Percentiles rank a stretch among this genome's conserved stretches.
Evolutionary conservation across 2,113 vertebrate genomes (phyloP).

Genomic region (Cephalopterus ornatus): DNA sequence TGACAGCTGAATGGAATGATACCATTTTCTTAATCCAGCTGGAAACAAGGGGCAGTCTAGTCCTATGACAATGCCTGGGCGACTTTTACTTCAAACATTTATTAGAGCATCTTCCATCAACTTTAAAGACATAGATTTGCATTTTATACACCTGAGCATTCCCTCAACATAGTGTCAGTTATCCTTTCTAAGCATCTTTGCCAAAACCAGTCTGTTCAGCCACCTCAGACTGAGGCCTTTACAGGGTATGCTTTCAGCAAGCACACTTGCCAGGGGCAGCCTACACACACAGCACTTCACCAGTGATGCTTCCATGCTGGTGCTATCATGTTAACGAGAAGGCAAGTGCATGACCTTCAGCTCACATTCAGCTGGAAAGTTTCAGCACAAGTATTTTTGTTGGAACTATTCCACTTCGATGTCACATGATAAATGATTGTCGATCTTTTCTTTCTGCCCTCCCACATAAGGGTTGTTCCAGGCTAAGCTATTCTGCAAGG

Average conservation of each 20-base stretch:
- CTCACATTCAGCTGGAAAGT: not conserved
- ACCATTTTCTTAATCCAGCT: not conserved
- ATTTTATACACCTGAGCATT: not conserved
- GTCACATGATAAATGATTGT: not conserved
- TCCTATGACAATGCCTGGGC: not conserved
- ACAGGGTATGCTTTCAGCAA: not conserved
- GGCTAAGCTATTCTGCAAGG: slow-evolving; percentile 37
- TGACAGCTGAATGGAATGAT: not conserved
- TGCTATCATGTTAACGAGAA: not conserved
- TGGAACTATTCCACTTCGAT: not conserved
- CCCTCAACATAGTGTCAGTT: not conserved
- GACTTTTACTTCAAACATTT: not conserved
- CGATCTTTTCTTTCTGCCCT: slow-evolving; percentile 12
- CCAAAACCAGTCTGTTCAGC: not conserved
- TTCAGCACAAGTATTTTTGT: not conserved
- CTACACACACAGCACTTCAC: not conserved
- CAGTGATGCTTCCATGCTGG: not conserved
- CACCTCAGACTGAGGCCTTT: not conserved
- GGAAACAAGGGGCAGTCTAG: not conserved
- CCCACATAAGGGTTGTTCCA: slow-evolving; percentile 31
- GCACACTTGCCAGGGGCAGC: not conserved
- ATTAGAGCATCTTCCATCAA: not conserved
- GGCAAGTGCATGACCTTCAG: not conserved
- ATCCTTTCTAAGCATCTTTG: not conserved
- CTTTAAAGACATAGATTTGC: not conserved